Base-by-base conservation (phyloP, 2,888 invertebrate genomes). In the Apodemia hepburni region DNA sequence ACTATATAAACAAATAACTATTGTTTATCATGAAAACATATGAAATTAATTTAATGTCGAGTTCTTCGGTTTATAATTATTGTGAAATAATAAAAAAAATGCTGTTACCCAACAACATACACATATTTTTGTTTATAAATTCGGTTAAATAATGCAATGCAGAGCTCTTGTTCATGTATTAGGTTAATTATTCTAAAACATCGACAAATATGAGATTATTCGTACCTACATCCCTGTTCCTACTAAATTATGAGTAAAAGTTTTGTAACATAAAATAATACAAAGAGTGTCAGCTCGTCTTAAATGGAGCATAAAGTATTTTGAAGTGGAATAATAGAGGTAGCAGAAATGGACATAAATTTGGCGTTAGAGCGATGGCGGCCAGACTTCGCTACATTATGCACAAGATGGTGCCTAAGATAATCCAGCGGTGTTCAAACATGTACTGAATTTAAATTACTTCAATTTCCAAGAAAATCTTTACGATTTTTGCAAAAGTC, bases 361-460 rank as follows among this genome's bases (percentile, higher is more conserved):
- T 77, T 74, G 74, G 74, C 74, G 70, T 69, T 69, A 71, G 72
- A 70, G 65, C 18, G 27, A 54, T 66, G 70, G 70, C 75, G 66
- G 72, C 70, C 71, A 72, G 73, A 75, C 75, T 69, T 66, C 66
- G 70, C 73, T 81, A 68, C 74, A 79, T 80, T 80, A 82, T 82
- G 79, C 77, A 82, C 80, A 78, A 77, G 73, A 76, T 73, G 70
- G 70, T 72, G 69, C 74, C 74, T 72, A 64, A 64, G 63, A 62
- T 65, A 60, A 68, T 61, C 63, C 69, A 68, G 66, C 67, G 68
- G 60, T 66, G 65, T 61, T 69, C 64, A 68, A 65, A 68, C 63
- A 58, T 67, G 49, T 60, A 38, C 38, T 22, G 64, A 64, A 65
- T 70, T 12, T 47, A 68, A 65, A 66, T 69, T 68, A 42, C 65